Percentiles rank a stretch among this genome's conserved stretches.
phyloP scores from a whole-genome alignment of 30 jellyfish, hydroid and myxozoan genomes.

The Chironex yamaguchii region DNA sequence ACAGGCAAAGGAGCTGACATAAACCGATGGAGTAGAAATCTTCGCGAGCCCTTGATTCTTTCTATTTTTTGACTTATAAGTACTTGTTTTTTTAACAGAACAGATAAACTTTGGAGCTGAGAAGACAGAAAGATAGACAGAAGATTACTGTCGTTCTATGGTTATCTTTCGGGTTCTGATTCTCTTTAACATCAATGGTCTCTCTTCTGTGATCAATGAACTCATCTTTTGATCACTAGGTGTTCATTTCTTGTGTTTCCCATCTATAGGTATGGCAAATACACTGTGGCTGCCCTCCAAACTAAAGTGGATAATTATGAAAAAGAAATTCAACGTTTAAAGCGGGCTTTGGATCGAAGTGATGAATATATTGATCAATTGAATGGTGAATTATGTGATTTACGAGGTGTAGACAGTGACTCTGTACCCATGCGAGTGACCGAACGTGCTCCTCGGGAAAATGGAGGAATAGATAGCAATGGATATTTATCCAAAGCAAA shows the following conservation, averaged over 20 bases:
- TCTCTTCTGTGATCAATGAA: too few relatives aligned
- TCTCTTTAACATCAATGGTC: too few relatives aligned
- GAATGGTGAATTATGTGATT: conserved; percentile 23
- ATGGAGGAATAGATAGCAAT: background rate
- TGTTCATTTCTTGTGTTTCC: background rate
- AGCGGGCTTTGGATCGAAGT: conserved; percentile 86
- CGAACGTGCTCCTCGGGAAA: background rate
- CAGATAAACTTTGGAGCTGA: too few relatives aligned
- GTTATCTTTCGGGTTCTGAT: too few relatives aligned
- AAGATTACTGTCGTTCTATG: too few relatives aligned
- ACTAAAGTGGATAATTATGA: conserved; percentile 91
- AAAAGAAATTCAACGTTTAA: conserved; percentile 84
- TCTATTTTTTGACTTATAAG: too few relatives aligned
- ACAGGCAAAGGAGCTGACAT: too few relatives aligned
- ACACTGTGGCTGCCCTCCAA: conserved; percentile 92
- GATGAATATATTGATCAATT: conserved; percentile 89
- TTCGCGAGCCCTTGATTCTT: too few relatives aligned
- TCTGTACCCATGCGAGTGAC: background rate
- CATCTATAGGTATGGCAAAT: conserved; percentile 71
- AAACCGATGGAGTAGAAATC: too few relatives aligned
- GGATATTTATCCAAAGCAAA: background rate
- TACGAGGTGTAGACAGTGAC: background rate
- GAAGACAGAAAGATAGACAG: too few relatives aligned
- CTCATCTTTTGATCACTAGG: too few relatives aligned
- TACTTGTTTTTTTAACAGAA: too few relatives aligned